A percentile compares a stretch with the other conserved stretches of the same genome.
Evolutionary conservation across 1,140 invertebrate species (phyloP).

Genomic region (Papilio helenus): DNA sequence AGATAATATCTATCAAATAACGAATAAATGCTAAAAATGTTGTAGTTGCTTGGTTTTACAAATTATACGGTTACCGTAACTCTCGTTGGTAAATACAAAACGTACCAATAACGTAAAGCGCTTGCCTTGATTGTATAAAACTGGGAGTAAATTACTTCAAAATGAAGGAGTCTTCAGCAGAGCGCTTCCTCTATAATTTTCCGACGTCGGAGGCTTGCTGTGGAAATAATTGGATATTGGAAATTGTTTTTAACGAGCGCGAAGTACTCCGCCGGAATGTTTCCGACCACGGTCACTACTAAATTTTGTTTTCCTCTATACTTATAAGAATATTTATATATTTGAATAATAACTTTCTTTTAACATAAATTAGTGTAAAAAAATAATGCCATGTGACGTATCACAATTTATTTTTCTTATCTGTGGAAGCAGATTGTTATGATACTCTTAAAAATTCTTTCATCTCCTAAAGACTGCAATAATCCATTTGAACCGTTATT

Average conservation of each 20-base stretch:
- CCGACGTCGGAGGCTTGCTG: conserved; percentile 32
- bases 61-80: background rate
- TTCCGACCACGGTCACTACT: background rate
- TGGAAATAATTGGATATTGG: conserved; percentile 41
- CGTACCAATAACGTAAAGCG: conserved; percentile 27
- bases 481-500: no score
- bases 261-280: conserved; percentile 32
- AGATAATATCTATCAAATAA: background rate
- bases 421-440: no score
- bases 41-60: background rate
- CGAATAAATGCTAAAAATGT: background rate
- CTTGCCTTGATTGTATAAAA: conserved; percentile 38
- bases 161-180: conserved; percentile 36
- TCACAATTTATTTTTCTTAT: no score
- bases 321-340: background rate
- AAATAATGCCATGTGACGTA: no score
- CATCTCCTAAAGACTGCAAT: no score
- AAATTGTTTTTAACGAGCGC: conserved; percentile 41
- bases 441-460: no score
- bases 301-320: background rate
- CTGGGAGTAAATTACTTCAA: conserved; percentile 40
- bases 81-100: conserved; percentile 25
- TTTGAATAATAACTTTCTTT: background rate
- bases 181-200: conserved; percentile 40
- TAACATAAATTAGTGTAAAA: no score